phyloP scores from a whole-genome alignment of 1,140 invertebrate species.

The Streblospio benedicti region DNA sequence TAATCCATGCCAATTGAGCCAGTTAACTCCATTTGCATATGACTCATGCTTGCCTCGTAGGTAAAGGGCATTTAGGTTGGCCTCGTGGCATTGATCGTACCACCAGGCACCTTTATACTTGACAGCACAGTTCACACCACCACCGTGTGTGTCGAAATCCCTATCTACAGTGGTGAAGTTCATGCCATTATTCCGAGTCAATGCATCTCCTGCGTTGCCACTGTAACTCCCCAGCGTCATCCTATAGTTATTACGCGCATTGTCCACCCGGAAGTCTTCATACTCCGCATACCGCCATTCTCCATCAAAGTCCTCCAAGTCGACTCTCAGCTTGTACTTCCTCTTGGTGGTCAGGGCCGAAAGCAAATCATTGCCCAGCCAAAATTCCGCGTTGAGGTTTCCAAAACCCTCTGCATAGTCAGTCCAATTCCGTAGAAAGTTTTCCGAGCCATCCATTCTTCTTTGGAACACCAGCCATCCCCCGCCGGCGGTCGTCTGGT shows the following conservation, averaged over 20 bases:
- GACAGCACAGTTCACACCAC: constrained; percentile 22
- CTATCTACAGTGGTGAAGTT: constrained; percentile 25
- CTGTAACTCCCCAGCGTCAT: no score
- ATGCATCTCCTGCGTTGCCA: no score
- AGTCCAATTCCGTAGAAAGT: constrained; percentile 11
- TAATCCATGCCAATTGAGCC: background rate
- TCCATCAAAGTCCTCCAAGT: no score
- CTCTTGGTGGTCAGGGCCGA: no score
- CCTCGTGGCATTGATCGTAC: constrained; percentile 25
- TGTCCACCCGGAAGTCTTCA: no score
- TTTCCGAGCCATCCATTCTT: background rate
- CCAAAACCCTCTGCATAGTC: constrained; percentile 12
- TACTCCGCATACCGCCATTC: no score
- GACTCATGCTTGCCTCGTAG: constrained; percentile 1
- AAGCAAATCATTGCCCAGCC: no score
- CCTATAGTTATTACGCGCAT: no score
- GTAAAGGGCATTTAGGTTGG: constrained; percentile 27
- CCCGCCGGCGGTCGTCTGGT: no score
- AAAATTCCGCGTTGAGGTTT: no score
- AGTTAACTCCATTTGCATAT: constrained; percentile 8
- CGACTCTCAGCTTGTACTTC: no score
- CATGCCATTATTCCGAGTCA: constrained; percentile 12
- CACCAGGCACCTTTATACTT: constrained; percentile 29
- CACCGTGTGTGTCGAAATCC: constrained; percentile 18
- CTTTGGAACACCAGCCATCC: no score